Percentiles rank a stretch among this genome's conserved stretches.
phyloP scores from a whole-genome alignment of 2,888 invertebrate species.

The Synergus laeviventris region DNA sequence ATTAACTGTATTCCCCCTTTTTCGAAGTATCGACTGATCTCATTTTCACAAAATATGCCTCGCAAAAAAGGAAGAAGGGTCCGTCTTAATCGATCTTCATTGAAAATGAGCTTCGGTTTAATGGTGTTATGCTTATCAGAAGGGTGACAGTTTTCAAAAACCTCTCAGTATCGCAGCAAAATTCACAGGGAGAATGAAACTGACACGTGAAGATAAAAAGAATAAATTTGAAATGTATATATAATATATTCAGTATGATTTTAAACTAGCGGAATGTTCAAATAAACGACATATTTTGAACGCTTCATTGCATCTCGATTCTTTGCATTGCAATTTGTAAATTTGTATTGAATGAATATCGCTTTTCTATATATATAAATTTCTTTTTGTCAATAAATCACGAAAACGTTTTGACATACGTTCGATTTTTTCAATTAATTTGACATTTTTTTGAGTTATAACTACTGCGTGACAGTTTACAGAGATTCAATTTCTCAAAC shows the following conservation, averaged over 20 bases:
- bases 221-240: background rate
- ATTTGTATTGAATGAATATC: background rate
- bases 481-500: conserved; percentile 16
- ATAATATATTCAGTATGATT: background rate
- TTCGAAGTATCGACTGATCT: background rate
- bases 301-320: too few relatives aligned
- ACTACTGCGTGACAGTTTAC: conserved; percentile 18
- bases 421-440: conserved; percentile 19
- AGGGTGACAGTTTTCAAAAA: conserved; percentile 1
- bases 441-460: background rate
- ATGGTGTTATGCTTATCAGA: conserved; percentile 23
- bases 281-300: background rate
- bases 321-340: background rate
- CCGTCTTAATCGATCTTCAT: conserved; percentile 33
- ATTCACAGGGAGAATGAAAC: background rate
- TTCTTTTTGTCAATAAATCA: background rate
- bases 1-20: conserved; percentile 4
- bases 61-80: background rate
- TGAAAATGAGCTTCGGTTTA: conserved; percentile 12
- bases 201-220: background rate
- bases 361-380: background rate
- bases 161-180: background rate
- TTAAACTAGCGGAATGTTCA: background rate
- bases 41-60: background rate
- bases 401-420: background rate